These are phyloP conservation scores for Euplexia lucipara DNA, from an alignment of 2,888 invertebrate genomes.

Conservation along the genomic window DNA sequence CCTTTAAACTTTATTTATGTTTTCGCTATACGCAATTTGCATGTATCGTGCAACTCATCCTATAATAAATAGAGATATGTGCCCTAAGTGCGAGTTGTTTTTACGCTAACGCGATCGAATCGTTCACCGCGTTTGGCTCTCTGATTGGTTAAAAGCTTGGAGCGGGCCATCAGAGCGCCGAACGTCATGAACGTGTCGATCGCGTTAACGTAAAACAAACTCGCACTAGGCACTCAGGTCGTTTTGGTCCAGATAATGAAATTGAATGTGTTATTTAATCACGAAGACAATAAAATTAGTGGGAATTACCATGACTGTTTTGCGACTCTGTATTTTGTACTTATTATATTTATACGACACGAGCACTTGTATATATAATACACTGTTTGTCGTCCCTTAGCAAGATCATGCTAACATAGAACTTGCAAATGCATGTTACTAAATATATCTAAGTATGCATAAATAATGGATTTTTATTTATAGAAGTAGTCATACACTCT, in stretches of 20 bases:
- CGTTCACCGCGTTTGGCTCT: too few relatives aligned
- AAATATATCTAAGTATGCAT: slow-evolving; percentile 67
- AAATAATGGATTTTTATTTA: slow-evolving; percentile 68
- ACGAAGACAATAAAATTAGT: slow-evolving; percentile 52
- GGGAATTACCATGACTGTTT: slow-evolving; percentile 45
- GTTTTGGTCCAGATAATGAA: slow-evolving; percentile 16
- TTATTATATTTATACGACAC: slow-evolving; percentile 52
- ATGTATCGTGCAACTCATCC: slow-evolving; percentile 46
- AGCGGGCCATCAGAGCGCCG: too few relatives aligned
- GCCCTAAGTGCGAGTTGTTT: too few relatives aligned
- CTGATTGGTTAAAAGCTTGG: too few relatives aligned
- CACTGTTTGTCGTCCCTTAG: slow-evolving; percentile 63
- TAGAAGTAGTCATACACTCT: slow-evolving; percentile 53
- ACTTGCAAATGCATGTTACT: slow-evolving; percentile 67
- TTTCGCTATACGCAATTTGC: slow-evolving; percentile 7
- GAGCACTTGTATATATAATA: slow-evolving; percentile 66
- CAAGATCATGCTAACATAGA: slow-evolving; percentile 61
- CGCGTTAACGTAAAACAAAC: too few relatives aligned
- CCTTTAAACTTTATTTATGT: not conserved
- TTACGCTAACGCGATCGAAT: too few relatives aligned
- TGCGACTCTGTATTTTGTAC: slow-evolving; percentile 53
- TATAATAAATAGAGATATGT: slow-evolving; percentile 39
- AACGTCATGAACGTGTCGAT: too few relatives aligned
- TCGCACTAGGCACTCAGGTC: slow-evolving; percentile 6
- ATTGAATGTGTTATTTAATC: slow-evolving; percentile 30